Conservation (phyloP, 2,113 vertebrate species). For the Ceyx margarethae region DNA sequence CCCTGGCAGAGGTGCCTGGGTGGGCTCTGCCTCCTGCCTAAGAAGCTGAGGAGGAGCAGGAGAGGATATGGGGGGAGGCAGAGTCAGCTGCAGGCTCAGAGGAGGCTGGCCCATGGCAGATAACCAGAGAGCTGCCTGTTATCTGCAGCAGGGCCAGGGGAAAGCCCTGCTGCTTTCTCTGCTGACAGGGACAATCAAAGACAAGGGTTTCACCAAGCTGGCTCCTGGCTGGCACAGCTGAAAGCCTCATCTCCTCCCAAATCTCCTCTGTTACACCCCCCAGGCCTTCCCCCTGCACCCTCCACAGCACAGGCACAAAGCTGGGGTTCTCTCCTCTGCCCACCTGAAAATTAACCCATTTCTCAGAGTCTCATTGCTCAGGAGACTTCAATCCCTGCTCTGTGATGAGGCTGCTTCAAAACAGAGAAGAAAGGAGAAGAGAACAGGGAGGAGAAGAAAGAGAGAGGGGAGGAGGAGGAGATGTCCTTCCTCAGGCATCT, state of each 20-base stretch:
- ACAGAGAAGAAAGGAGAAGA: not conserved
- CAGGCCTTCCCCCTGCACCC: not conserved
- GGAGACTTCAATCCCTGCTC: not conserved
- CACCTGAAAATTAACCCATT: not conserved
- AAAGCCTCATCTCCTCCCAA: not conserved
- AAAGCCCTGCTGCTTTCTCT: not conserved
- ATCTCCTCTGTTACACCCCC: not conserved
- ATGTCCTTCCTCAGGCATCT: not conserved
- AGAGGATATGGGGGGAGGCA: not conserved
- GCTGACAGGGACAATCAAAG: not conserved
- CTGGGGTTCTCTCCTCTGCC: not conserved
- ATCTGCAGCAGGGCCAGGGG: not conserved
- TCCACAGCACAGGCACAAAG: not conserved
- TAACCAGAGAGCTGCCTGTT: not conserved
- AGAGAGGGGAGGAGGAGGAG: too few relatives aligned
- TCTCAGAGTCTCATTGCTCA: too few relatives aligned
- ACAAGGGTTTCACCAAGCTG: not conserved
- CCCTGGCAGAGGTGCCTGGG: not conserved
- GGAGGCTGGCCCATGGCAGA: accelerated
- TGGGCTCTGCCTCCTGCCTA: not conserved
- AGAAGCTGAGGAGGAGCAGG: not conserved
- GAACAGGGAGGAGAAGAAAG: not conserved
- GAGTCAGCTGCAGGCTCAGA: not conserved
- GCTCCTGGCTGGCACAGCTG: not conserved
- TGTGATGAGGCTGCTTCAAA: not conserved